phyloP scores from a whole-genome alignment of 2,888 invertebrate species.

The Trisateles emortualis region DNA sequence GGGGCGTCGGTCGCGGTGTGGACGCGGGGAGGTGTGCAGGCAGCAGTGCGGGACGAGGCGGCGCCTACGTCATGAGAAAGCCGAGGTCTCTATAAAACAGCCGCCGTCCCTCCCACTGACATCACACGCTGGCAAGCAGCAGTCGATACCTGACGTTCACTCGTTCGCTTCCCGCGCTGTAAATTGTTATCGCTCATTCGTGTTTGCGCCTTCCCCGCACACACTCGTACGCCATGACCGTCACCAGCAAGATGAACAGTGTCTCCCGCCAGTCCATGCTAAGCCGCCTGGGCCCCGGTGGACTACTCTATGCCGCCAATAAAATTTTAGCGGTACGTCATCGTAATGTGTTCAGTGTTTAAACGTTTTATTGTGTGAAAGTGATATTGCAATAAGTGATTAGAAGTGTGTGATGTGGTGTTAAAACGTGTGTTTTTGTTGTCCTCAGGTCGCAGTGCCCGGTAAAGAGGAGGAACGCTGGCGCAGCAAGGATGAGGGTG shows the following conservation, averaged over 20 bases:
- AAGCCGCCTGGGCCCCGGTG: slow-evolving; percentile 82
- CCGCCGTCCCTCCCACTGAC: slow-evolving; percentile 73
- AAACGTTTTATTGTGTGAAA: slow-evolving; percentile 46
- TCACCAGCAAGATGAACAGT: slow-evolving; percentile 85
- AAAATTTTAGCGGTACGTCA: slow-evolving; percentile 85
- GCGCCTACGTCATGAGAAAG: slow-evolving; percentile 76
- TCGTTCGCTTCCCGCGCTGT: slow-evolving; percentile 67
- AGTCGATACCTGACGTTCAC: slow-evolving; percentile 65
- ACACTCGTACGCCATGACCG: slow-evolving; percentile 78
- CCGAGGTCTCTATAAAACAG: slow-evolving; percentile 83
- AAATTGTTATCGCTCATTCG: slow-evolving; percentile 67
- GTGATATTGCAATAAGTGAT: slow-evolving; percentile 57
- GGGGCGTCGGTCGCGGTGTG: slow-evolving; percentile 33
- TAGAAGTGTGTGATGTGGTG: slow-evolving; percentile 61
- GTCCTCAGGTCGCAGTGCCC: slow-evolving; percentile 83
- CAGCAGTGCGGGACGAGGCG: slow-evolving; percentile 53
- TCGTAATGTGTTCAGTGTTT: slow-evolving; percentile 59
- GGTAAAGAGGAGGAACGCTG: slow-evolving; percentile 83
- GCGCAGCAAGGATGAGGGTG: slow-evolving; percentile 79
- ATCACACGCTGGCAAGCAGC: slow-evolving; percentile 77
- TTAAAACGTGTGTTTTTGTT: slow-evolving; percentile 77
- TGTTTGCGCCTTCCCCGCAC: slow-evolving; percentile 63
- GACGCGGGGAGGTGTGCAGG: slow-evolving; percentile 60
- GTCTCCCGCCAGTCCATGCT: slow-evolving; percentile 83
- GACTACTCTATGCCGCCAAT: slow-evolving; percentile 81